Evolutionary conservation across 1,140 invertebrate genomes (phyloP), one percentile per base, ranked within the genome.

Genomic region (Drosophila prosaltans): DNA sequence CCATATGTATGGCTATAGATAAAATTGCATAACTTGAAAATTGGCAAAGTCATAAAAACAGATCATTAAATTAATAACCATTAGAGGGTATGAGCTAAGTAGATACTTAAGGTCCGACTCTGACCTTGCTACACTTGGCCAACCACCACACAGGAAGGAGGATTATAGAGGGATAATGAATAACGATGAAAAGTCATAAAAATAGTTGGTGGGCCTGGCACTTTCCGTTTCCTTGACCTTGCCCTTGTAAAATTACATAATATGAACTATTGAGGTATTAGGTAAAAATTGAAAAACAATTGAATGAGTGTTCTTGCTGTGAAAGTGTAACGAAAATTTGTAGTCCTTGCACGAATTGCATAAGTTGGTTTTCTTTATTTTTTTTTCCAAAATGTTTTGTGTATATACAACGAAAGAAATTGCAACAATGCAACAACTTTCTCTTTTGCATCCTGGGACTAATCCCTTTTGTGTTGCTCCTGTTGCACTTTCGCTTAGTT

Each of bases 41-140:
- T 68, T 65, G 21, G 81, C 72, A 55, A 62, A 72, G 77, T 66
- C 84, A 69, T 89, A 80, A 83, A 89, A 72, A 45, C 24, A 69
- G 74, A 89, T 83, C 69, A 88, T 83, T 65, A 60, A 48, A 7
- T 41, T 78, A 89, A 83, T 89, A 77, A 66, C 69, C 73, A 70
- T 64, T 21, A 51, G 45, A 51, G 21, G 65, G 6, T 7, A 36
- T 4, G 3, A 30, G 57, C 65, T 74, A 73, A 71, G 43, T 62
- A 51, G 45, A 51, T 51, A 48, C 43, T 43, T 69, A 32, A 62
- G 63, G 39, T 36, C 32, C 36, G 39, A 45, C 57, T 60, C 30
- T 84, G 81, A 84, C 84, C 84, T 88, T 88, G 84, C 80, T 75
- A 89, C 85, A 88, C 16, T 89, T 89, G 54, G 57, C 45, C 54